Evolutionary conservation across 1,140 invertebrate genomes (phyloP), one percentile per base, ranked within the genome.

Genomic region (Drosophila takahashii): DNA sequence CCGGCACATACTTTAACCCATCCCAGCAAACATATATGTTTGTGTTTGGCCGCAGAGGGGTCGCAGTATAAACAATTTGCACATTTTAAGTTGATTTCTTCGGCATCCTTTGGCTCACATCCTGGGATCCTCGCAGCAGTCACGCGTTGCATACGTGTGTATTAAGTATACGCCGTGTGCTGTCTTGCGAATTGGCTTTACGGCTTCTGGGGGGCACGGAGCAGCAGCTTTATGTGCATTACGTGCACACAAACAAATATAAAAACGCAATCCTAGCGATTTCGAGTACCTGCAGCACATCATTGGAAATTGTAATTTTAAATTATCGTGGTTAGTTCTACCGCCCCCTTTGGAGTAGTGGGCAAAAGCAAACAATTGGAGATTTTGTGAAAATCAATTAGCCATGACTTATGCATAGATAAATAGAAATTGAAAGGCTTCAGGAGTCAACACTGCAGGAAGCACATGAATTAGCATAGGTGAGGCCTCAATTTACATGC

Each of bases 21-120:
- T 50, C 44, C 54, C 41, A 44, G 54, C 57, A 7, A 22, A 27
- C 18, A 34, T 70, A 34, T 70, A 34, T 71, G 65, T 70, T 74
- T 56, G 54, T 51, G 45, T 72, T 67, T 70, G 57, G 39, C 53
- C 64, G 66, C 41, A 27, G 39, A 52, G 50, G 47, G 64, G 50
- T 41, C 47, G 29, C 81, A 79, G 70, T 77, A 87, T 84, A 87
- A 87, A 87, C 84, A 87, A 87, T 87, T 87, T 87, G 73, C 84
- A 89, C 84, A 87, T 87, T 87, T 87, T 77, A 89, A 84, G 84
- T 84, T 87, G 64, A 75, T 86, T 85, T 86, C 74, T 66, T 66
- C 58, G 32, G 18, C 59, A 58, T 32, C 36, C 32, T 39, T 44
- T 8, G 41, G 9, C 32, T n/a, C 48, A 10, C 47, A 73, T 39